Percentiles rank a stretch among this genome's conserved stretches.
Evolutionary conservation across 2,888 invertebrate species (phyloP).

Genomic region (Cryptus viduatorius): DNA sequence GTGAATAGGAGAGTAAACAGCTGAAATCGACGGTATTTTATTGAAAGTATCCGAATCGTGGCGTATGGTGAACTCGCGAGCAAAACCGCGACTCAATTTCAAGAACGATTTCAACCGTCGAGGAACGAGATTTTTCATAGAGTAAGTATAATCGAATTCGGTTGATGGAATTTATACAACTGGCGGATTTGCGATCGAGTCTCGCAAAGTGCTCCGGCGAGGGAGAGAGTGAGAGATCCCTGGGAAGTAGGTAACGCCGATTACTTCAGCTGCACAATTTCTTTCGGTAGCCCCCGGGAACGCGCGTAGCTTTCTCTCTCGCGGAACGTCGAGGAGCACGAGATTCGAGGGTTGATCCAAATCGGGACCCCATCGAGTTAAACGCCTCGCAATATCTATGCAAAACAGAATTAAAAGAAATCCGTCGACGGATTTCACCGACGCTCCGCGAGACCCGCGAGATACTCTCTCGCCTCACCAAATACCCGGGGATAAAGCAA

Average conservation of each 20-base stretch:
- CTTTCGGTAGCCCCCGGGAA: constrained; percentile 24
- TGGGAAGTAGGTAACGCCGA: constrained; percentile 11
- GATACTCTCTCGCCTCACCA: neutral
- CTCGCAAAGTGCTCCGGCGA: constrained; percentile 9
- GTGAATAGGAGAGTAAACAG: no score
- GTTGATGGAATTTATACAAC: constrained; percentile 51
- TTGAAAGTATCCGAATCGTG: no score
- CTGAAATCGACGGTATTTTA: no score
- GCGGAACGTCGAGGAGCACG: constrained; percentile 10
- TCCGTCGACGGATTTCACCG: constrained; percentile 44
- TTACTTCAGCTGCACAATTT: constrained; percentile 48
- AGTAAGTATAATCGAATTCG: constrained; percentile 38
- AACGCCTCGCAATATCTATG: constrained; percentile 62
- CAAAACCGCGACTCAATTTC: constrained; percentile 10
- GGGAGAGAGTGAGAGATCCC: neutral
- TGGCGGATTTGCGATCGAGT: constrained; percentile 29
- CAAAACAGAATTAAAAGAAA: constrained; percentile 64
- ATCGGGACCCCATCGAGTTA: constrained; percentile 51
- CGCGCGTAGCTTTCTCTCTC: constrained; percentile 14
- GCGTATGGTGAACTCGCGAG: no score
- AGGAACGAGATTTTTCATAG: constrained; percentile 27
- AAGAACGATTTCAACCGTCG: constrained; percentile 26
- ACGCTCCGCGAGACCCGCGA: neutral
- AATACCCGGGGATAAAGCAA: constrained; percentile 17
- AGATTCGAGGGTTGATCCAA: constrained; percentile 13